Evolutionary conservation across 2,797 vertebrate genomes (phyloP), one percentile per base, ranked within the genome.

Genomic region (Hozukius guyotensis): DNA sequence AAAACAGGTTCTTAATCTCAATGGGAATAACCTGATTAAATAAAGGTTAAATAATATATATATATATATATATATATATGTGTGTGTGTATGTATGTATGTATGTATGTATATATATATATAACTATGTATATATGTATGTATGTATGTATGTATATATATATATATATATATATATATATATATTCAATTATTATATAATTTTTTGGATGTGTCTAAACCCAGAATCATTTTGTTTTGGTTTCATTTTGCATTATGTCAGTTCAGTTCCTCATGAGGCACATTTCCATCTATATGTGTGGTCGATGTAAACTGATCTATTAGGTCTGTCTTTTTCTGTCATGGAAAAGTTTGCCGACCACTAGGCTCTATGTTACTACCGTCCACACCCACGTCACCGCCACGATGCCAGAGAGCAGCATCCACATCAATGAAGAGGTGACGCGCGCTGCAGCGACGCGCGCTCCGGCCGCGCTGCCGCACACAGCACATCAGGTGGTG

Each of bases 391-490:
- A 87, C 89, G 83, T 90, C 87, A 88, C 24, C 9, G 60, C 72
- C 66, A 76, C 56, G 62, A 29, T 73, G 75, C 76, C 77, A 67
- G 55, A 68, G 64, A 73, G 59, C 77, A 67, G 59, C 72, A 53
- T 75, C 8, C 84, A 73, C 87, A 90, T 92, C 89, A 92, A 87
- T 89, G 90, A 87, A 88, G 83, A 83, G 91, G 89, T 86, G 92
- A 92, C 93, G 94, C 81, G 87, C 86, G 72, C 78, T 7, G 81
- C 87, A 66, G 79, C 77, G 79, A 81, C 87, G 90, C 93, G 92
- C 90, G 84, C 87, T 84, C 87, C 72, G 66, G 66, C 79, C 75
- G 78, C 81, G 75, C 77, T 62, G 79, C 86, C 76, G 84, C 88
- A 62, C 89, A 83, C 89, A 83, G 80, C 85, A 75, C 13, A 84